Percentiles rank a stretch among this genome's conserved stretches.
Conservation (phyloP, 2,888 invertebrate genomes). For the Phymatocera aterrima region DNA sequence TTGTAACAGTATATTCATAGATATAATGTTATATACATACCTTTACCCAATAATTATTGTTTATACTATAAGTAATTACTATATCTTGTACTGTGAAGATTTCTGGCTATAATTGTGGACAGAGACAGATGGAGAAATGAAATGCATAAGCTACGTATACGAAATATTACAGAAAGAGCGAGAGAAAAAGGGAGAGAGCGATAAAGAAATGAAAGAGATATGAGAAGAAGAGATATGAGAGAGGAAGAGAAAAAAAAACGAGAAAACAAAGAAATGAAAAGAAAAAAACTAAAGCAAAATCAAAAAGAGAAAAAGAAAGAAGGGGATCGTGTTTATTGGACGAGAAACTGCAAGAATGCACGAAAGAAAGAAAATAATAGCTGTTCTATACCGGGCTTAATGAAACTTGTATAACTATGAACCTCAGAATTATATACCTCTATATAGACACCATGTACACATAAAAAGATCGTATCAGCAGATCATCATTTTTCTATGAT, state of each 20-base stretch:
- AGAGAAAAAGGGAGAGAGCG: constrained; percentile 47
- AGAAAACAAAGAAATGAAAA: constrained; percentile 45
- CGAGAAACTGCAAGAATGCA: constrained; percentile 59
- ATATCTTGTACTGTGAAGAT: constrained; percentile 29
- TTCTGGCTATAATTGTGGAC: constrained; percentile 34
- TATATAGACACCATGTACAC: no score
- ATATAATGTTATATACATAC: neutral
- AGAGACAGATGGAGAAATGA: constrained; percentile 49
- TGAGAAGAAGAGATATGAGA: constrained; percentile 30
- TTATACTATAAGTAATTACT: neutral
- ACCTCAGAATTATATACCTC: neutral
- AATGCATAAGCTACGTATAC: constrained; percentile 39
- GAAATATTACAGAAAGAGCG: constrained; percentile 16
- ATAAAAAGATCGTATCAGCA: constrained; percentile 33
- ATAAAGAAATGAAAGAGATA: constrained; percentile 33
- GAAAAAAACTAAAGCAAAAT: constrained; percentile 47
- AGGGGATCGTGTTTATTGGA: neutral
- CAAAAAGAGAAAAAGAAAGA: constrained; percentile 41
- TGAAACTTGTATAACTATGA: neutral
- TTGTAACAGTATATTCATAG: neutral
- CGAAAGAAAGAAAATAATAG: constrained; percentile 43
- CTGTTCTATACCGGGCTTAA: constrained; percentile 20
- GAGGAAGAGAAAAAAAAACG: constrained; percentile 42
- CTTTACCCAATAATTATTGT: neutral
- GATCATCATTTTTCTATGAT: no score